phyloP scores from a whole-genome alignment of 2,888 invertebrate species.

The Cylindroiulus punctatus region DNA sequence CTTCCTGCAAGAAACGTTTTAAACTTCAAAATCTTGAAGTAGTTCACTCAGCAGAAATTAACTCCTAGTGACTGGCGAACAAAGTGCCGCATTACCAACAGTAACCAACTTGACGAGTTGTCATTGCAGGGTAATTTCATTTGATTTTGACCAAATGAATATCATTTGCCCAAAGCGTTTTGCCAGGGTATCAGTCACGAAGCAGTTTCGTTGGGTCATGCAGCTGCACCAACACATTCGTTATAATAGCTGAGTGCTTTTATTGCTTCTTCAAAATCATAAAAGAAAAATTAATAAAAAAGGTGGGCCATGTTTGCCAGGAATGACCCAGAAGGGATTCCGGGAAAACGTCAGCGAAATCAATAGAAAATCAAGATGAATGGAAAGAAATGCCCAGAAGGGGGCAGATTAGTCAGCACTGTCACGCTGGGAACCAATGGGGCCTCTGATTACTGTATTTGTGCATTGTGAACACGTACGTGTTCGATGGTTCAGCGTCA shows the following conservation, averaged over 20 bases:
- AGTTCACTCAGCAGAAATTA: neutral
- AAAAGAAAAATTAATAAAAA: conserved; percentile 39
- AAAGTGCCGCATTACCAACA: too few species aligned
- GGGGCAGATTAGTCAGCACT: neutral
- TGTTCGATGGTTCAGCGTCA: neutral
- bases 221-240: neutral
- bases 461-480: neutral
- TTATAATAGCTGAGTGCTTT: neutral
- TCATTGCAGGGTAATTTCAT: neutral
- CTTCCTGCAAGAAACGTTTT: neutral
- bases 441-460: neutral
- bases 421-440: neutral
- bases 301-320: neutral
- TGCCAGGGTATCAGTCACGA: neutral
- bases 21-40: neutral
- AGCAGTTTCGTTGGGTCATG: neutral
- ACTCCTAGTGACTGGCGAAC: neutral
- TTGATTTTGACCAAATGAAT: neutral
- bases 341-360: conserved; percentile 1
- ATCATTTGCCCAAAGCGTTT: neutral
- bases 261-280: neutral
- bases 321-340: conserved; percentile 1
- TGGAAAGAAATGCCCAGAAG: conserved; percentile 12
- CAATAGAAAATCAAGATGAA: conserved; percentile 17
- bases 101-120: neutral